phyloP scores from a whole-genome alignment of 92 coral and sea anemone species.

The Siderastrea radians region DNA sequence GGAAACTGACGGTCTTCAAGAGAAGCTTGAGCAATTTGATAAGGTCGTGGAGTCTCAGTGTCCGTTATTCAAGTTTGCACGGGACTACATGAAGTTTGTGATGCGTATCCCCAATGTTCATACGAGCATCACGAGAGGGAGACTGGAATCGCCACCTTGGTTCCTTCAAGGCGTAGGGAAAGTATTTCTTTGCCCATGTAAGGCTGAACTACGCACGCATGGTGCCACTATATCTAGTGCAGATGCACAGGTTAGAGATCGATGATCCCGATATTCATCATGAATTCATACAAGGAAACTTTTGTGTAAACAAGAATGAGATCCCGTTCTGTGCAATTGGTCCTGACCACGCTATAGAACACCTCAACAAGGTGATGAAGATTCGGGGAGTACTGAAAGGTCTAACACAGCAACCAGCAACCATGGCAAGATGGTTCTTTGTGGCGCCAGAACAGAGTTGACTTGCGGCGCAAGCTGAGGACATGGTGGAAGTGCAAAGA shows the following conservation, averaged over 20 bases:
- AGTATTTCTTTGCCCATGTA: constrained; percentile 79
- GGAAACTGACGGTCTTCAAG: constrained; percentile 31
- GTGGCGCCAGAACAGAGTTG: constrained; percentile 47
- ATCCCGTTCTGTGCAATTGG: constrained; percentile 70
- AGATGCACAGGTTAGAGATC: constrained; percentile 49
- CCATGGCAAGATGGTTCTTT: constrained; percentile 71
- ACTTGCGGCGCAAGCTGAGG: constrained; percentile 51
- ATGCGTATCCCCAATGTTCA: constrained; percentile 38
- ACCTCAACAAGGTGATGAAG: constrained; percentile 62
- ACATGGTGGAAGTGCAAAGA: constrained; percentile 31
- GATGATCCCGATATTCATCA: constrained; percentile 51
- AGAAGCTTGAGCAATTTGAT: constrained; percentile 43
- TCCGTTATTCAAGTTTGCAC: constrained; percentile 47
- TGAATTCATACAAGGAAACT: constrained; percentile 33
- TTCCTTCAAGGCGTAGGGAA: constrained; percentile 49
- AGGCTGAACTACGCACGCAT: constrained; percentile 62
- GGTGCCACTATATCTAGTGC: constrained; percentile 67
- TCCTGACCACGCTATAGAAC: constrained; percentile 65
- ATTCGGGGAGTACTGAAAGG: constrained; percentile 60
- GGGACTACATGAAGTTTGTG: constrained; percentile 59
- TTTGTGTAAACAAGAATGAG: constrained; percentile 69
- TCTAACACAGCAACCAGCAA: constrained; percentile 59
- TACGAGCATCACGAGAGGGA: constrained; percentile 52
- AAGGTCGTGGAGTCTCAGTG: constrained; percentile 33
- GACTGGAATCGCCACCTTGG: constrained; percentile 66